phyloP scores from a whole-genome alignment of 2,113 vertebrate genomes.

The Xyrauchen texanus region DNA sequence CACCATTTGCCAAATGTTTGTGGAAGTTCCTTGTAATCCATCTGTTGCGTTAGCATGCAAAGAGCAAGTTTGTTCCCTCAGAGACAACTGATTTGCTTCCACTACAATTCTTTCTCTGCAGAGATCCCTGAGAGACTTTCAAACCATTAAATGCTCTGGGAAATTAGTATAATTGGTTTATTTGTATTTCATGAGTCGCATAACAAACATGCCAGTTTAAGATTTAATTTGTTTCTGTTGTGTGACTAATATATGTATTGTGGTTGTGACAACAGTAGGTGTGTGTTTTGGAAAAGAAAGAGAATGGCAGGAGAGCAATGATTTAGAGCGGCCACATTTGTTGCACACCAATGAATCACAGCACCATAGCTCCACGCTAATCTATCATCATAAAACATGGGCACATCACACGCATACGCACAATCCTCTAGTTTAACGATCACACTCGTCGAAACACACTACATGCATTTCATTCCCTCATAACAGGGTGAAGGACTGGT shows the following conservation, averaged over 20 bases:
- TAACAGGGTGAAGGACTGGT: not conserved
- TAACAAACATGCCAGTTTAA: constrained; percentile 26
- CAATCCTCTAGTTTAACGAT: constrained; percentile 7
- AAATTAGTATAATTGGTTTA: constrained; percentile 62
- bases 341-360: not conserved
- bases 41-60: constrained; percentile 42
- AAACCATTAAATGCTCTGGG: constrained; percentile 35
- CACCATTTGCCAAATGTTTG: constrained; percentile 40
- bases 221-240: constrained; percentile 8
- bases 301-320: not conserved
- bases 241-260: constrained; percentile 36
- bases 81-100: constrained; percentile 4
- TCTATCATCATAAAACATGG: constrained; percentile 10
- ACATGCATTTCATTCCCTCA: constrained; percentile 10
- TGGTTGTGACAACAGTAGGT: not conserved
- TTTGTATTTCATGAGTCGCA: constrained; percentile 50
- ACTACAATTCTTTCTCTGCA: constrained; percentile 1
- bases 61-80: constrained; percentile 2
- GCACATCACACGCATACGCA: constrained; percentile 7
- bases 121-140: not conserved
- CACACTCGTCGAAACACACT: constrained; percentile 19
- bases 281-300: not conserved
- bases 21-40: constrained; percentile 41
- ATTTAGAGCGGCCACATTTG: constrained; percentile 21
- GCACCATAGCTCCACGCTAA: constrained; percentile 15